Conservation (phyloP, 2,797 vertebrate genomes). For the Salmo trutta region DNA sequence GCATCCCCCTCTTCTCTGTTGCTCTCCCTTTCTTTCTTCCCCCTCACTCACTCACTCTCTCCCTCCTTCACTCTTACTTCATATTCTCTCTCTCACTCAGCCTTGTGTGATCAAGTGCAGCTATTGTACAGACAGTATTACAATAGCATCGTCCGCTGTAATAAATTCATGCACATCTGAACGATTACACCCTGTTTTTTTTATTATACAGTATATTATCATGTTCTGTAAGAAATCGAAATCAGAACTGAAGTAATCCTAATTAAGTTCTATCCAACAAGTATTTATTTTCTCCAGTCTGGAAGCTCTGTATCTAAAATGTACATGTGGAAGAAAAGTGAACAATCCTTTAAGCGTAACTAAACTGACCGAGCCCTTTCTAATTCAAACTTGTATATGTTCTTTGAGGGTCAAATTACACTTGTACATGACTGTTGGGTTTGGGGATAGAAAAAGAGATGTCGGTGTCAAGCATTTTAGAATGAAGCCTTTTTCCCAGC, state of each 20-base stretch:
- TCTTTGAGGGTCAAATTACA: conserved; percentile 69
- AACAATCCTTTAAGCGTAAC: conserved; percentile 36
- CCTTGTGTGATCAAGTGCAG: conserved; percentile 74
- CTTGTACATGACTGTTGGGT: conserved; percentile 70
- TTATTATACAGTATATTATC: neutral
- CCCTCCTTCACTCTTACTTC: conserved; percentile 49
- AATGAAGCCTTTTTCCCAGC: conserved; percentile 62
- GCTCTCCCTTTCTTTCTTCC: conserved; percentile 54
- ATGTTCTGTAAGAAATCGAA: neutral
- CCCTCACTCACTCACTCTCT: neutral
- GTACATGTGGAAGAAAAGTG: conserved; percentile 40
- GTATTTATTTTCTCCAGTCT: conserved; percentile 21
- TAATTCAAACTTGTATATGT: conserved; percentile 65
- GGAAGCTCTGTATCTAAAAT: conserved; percentile 15
- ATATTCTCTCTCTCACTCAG: conserved; percentile 60
- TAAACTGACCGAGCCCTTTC: conserved; percentile 41
- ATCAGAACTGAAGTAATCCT: conserved; percentile 19
- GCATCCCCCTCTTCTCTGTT: conserved; percentile 79
- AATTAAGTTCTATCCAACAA: conserved; percentile 37
- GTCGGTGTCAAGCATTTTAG: conserved; percentile 74
- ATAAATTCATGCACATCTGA: conserved; percentile 9
- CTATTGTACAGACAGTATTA: conserved; percentile 69
- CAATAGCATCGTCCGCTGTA: conserved; percentile 32
- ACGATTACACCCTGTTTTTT: neutral
- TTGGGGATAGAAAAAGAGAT: conserved; percentile 62